phyloP scores from a whole-genome alignment of 2,888 invertebrate species.

The Reticulitermes lucifugus region DNA sequence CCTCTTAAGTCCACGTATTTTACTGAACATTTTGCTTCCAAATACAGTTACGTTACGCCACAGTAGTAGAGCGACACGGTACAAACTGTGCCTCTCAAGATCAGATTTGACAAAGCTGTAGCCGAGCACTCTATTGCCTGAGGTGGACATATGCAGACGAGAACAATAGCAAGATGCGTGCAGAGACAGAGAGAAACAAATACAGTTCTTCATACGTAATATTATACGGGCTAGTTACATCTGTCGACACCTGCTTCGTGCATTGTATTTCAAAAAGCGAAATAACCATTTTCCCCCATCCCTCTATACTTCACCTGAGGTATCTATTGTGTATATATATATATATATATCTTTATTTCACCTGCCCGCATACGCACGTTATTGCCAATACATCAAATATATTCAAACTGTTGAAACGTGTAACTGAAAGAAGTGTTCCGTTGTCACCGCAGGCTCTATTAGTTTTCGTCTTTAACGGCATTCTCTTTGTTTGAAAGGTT shows the following conservation, averaged over 20 bases:
- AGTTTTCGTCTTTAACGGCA: background rate
- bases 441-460: background rate
- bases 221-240: slow-evolving; percentile 37
- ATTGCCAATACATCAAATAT: slow-evolving; percentile 31
- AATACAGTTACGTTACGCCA: too few relatives aligned
- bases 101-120: too few relatives aligned
- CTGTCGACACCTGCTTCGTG: slow-evolving; percentile 36
- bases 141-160: background rate
- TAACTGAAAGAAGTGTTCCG: background rate
- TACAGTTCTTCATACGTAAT: slow-evolving; percentile 39
- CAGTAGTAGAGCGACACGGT: too few relatives aligned
- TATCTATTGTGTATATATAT: slow-evolving; percentile 8
- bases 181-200: slow-evolving; percentile 23
- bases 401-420: background rate
- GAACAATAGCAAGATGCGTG: slow-evolving; percentile 7
- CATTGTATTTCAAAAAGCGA: slow-evolving; percentile 32
- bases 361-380: slow-evolving; percentile 32
- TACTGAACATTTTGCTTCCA: too few relatives aligned
- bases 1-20: too few relatives aligned
- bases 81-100: too few relatives aligned
- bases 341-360: background rate
- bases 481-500: too few relatives aligned
- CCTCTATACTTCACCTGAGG: background rate
- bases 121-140: too few relatives aligned
- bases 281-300: background rate